These are phyloP conservation scores for Fregetta grallaria DNA, from an alignment of 2,113 vertebrate species.

Conservation along the genomic window DNA sequence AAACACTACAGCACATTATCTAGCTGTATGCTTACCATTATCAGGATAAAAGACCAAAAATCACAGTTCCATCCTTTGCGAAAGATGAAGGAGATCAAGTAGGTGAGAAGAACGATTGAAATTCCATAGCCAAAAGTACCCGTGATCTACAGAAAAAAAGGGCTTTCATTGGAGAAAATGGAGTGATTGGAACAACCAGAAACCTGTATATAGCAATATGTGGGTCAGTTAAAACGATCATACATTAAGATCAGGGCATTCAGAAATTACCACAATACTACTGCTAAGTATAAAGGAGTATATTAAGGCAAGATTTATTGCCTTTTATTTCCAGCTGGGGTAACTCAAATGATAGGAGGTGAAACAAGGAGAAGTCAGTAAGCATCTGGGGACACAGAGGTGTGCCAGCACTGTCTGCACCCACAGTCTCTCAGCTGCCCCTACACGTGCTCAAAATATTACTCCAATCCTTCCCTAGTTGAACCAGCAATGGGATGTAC, in stretches of 20 bases:
- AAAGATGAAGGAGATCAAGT: slow-evolving; percentile 64
- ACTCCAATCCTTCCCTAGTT: background rate
- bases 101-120: slow-evolving; percentile 64
- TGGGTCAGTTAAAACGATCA: background rate
- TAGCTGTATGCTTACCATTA: slow-evolving; percentile 44
- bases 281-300: background rate
- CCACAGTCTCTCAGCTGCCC: background rate
- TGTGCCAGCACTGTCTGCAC: background rate
- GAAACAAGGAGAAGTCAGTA: background rate
- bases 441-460: background rate
- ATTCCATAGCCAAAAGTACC: slow-evolving; percentile 57
- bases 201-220: rapidly evolving
- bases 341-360: background rate
- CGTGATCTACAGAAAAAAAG: background rate
- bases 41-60: slow-evolving; percentile 65
- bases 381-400: background rate
- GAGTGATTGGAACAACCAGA: background rate
- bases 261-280: background rate
- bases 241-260: background rate
- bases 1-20: background rate
- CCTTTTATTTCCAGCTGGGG: background rate
- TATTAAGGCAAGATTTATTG: background rate
- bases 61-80: slow-evolving; percentile 38
- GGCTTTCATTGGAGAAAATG: background rate
- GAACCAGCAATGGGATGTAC: background rate